Base-by-base conservation (phyloP, 1,140 invertebrate genomes). In the Idris sp. region DNA sequence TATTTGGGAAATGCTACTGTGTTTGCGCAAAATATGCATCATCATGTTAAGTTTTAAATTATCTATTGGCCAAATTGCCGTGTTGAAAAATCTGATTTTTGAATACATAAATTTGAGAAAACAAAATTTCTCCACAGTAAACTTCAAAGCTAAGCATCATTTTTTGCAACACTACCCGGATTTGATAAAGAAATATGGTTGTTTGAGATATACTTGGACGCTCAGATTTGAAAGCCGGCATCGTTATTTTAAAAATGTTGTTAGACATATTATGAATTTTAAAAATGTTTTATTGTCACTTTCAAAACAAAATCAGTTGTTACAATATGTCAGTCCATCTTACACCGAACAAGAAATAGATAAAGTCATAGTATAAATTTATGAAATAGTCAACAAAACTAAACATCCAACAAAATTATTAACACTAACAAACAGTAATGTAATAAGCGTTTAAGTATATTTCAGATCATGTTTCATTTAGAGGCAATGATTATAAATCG, bases 21-120 rank as follows among this genome's bases (percentile, higher is more conserved):
- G 40, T 62, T 71, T 35, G 78, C 13, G 67, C 41, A 43, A 79
- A 8, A 62, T 79, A 8, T 68, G 26, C 19, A 9, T 11, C 7
- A 38, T 67, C 11, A 33, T 67, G 28, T 33, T 64, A 28, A 11
- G 43, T 8, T 59, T 64, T 4, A 56, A 65, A 40, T 18, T 79
- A 41, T 56, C 43, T 7, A 25, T 53, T 25, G 46, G 46, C 22
- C 73, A 73, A 62, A 36, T 53, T 18, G 64, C 54, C 14, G 0
- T 56, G 4, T 18, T 76, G 6, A 19, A 69, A 15, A 36, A 4
- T 18, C 41, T 22, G 9, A 76, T 72, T 31, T 1, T 43, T 4
- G 56, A 75, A 0, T 76, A 76, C 30, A n/a, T 74, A 14, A 0
- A 6, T 30, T 61, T 53, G 7, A 48, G 61, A 25, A 22, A 11